phyloP scores from a whole-genome alignment of 2,113 vertebrate species.

The Alaudala cheleensis region DNA sequence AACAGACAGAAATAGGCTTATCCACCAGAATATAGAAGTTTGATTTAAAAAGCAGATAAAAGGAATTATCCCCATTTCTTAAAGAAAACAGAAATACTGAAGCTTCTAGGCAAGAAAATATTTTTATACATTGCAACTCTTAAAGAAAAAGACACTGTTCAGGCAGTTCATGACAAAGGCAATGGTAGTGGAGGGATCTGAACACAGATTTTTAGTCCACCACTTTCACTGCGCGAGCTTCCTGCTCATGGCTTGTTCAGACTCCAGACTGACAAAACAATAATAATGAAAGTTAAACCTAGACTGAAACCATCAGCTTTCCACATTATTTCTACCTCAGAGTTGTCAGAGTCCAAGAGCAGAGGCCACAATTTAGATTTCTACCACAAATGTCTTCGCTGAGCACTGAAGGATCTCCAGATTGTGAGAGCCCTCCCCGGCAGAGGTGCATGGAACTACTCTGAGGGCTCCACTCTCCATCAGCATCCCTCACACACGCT shows the following conservation, averaged over 20 bases:
- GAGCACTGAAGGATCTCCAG: not conserved
- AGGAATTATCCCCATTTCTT: not conserved
- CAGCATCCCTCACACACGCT: not conserved
- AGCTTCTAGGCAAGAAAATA: not conserved
- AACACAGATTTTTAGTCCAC: not conserved
- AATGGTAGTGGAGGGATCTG: not conserved
- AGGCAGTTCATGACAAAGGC: not conserved
- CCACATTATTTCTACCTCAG: not conserved
- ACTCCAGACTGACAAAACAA: not conserved
- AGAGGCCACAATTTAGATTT: not conserved
- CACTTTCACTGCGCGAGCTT: not conserved
- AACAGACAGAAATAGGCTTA: not conserved
- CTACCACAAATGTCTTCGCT: not conserved
- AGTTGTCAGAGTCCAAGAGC: not conserved
- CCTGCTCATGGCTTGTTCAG: not conserved
- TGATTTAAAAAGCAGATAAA: not conserved
- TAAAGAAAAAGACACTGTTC: not conserved
- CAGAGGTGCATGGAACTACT: not conserved
- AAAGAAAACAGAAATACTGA: not conserved
- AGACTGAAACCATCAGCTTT: not conserved
- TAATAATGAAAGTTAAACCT: not conserved
- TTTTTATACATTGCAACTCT: not conserved
- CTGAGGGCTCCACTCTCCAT: fast-evolving
- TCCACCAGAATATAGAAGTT: not conserved
- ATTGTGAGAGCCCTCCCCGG: not conserved